Conservation (phyloP, 2,113 vertebrate species). For the Elanus axillaris region DNA sequence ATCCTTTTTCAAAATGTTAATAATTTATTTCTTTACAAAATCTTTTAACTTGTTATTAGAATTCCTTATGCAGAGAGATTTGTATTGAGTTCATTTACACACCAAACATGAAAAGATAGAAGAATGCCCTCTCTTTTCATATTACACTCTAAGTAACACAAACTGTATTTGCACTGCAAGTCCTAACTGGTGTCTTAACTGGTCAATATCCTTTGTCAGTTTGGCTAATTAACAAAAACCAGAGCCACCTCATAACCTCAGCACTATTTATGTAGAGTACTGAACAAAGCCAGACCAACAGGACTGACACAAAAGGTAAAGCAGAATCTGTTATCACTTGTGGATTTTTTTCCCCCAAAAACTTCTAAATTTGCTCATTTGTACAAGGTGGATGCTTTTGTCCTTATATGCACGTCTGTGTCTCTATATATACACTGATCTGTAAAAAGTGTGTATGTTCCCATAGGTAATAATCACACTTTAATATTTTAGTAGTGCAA, state of each 20-base stretch:
- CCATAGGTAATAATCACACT: background rate
- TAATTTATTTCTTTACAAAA: background rate
- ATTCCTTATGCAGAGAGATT: background rate
- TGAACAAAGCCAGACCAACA: background rate
- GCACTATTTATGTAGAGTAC: background rate
- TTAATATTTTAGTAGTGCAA: background rate
- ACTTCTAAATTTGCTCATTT: background rate
- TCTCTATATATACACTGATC: background rate
- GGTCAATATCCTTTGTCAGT: background rate
- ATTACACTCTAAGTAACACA: background rate
- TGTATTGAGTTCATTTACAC: background rate
- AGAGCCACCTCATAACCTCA: background rate
- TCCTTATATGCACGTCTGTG: fast-evolving
- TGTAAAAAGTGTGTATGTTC: background rate
- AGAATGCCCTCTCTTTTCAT: background rate
- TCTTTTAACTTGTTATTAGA: background rate
- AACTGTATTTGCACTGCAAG: background rate
- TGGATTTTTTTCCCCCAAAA: background rate
- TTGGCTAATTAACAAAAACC: background rate
- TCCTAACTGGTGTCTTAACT: background rate
- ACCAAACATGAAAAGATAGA: background rate
- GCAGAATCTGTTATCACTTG: background rate
- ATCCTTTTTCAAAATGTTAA: background rate
- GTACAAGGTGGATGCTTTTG: background rate
- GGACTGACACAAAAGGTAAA: background rate